Evolutionary conservation across 2,797 vertebrate genomes (phyloP).

Genomic region (Spea hammondii): DNA sequence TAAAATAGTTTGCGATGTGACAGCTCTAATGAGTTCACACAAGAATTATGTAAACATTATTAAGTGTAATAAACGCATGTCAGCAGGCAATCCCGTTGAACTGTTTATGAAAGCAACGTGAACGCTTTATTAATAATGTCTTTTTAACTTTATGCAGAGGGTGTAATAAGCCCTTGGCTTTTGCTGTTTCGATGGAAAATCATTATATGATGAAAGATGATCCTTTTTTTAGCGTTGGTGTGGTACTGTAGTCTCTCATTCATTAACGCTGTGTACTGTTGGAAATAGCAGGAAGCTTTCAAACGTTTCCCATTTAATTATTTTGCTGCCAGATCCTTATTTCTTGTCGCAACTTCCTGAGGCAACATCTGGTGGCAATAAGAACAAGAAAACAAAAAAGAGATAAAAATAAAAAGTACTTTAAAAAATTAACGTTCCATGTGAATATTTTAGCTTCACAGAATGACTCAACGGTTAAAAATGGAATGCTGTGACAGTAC

Average conservation of each 20-base stretch:
- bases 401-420: conserved; percentile 57
- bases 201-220: conserved; percentile 69
- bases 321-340: conserved; percentile 59
- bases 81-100: conserved; percentile 64
- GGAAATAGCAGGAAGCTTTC: conserved; percentile 59
- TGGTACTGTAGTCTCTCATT: conserved; percentile 63
- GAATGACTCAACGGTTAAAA: conserved; percentile 51
- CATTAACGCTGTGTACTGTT: conserved; percentile 58
- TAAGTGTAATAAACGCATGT: conserved; percentile 72
- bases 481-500: conserved; percentile 11
- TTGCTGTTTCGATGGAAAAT: conserved; percentile 67
- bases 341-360: conserved; percentile 65
- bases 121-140: conserved; percentile 67
- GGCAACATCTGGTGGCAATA: conserved; percentile 63
- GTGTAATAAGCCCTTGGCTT: conserved; percentile 66
- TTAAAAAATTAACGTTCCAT: conserved; percentile 54
- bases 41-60: conserved; percentile 73
- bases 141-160: conserved; percentile 72
- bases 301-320: conserved; percentile 66
- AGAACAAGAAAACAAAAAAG: conserved; percentile 60
- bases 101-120: conserved; percentile 61
- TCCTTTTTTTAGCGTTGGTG: conserved; percentile 61
- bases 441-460: conserved; percentile 50
- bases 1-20: conserved; percentile 63
- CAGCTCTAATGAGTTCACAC: conserved; percentile 66